Conservation (phyloP, 2,888 invertebrate species). For the Brenthis daphne region DNA sequence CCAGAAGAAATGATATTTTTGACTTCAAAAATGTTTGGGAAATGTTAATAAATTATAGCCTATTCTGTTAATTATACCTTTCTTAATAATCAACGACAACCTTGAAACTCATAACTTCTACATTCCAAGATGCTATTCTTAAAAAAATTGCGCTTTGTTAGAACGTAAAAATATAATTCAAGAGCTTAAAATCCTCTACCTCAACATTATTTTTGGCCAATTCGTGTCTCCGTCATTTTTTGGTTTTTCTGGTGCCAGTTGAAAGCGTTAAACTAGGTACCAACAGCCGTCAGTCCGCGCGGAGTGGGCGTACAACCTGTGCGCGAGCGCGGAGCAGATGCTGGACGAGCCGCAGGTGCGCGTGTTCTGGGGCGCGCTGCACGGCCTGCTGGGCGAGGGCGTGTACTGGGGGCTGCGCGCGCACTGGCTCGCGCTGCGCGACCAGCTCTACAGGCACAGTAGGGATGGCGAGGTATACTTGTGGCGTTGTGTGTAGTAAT, state of each 20-base stretch:
- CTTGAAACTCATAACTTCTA: too few species aligned
- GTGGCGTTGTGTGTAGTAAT: too few species aligned
- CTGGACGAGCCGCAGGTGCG: conserved; percentile 74
- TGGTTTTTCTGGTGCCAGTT: too few species aligned
- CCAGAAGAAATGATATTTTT: too few species aligned
- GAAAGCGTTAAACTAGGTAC: conserved; percentile 52
- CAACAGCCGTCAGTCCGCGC: conserved; percentile 74
- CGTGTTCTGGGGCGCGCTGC: conserved; percentile 74
- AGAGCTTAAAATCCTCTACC: too few species aligned
- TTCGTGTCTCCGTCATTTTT: too few species aligned
- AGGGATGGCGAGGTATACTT: conserved; percentile 56
- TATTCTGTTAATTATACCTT: too few species aligned
- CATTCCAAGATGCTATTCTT: too few species aligned
- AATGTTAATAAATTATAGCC: too few species aligned
- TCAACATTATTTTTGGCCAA: too few species aligned
- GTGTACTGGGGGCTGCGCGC: conserved; percentile 67
- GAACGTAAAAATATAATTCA: background rate
- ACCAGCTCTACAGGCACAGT: conserved; percentile 54
- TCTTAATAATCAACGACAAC: too few species aligned
- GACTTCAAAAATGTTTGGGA: too few species aligned
- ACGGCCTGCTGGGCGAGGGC: conserved; percentile 66
- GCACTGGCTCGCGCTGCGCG: conserved; percentile 61
- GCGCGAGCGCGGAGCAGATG: conserved; percentile 74
- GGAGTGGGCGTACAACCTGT: conserved; percentile 79
- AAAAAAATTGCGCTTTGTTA: background rate